A percentile compares a stretch with the other conserved stretches of the same genome.
Conservation (phyloP, 2,113 vertebrate species). For the Orycteropus afer region DNA sequence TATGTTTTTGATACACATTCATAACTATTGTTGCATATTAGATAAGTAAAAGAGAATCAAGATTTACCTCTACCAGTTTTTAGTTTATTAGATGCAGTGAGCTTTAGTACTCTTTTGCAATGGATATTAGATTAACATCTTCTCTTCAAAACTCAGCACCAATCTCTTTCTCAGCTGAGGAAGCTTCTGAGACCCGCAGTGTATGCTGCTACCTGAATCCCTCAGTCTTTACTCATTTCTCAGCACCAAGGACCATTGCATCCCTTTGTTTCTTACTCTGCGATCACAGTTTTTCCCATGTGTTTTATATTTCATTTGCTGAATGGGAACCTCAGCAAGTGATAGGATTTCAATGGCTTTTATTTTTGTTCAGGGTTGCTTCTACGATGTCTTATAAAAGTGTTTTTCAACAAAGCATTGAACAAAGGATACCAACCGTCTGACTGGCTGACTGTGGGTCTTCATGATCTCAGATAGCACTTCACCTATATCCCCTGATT, state of each 20-base stretch:
- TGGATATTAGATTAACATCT: background rate
- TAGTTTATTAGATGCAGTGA: background rate
- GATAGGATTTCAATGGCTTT: background rate
- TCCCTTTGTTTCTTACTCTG: background rate
- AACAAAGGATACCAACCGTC: background rate
- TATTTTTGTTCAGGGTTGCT: background rate
- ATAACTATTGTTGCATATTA: background rate
- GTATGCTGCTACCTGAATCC: rapidly evolving
- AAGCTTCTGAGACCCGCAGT: background rate
- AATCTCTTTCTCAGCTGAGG: background rate
- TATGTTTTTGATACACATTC: constrained; percentile 13
- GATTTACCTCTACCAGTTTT: background rate
- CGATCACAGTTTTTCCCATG: background rate
- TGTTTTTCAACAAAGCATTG: background rate
- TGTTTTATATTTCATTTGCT: background rate
- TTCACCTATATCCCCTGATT: background rate
- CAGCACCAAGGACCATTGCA: background rate
- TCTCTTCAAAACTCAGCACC: background rate
- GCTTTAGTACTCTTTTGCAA: constrained; percentile 17
- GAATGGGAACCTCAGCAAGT: background rate
- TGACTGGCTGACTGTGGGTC: background rate
- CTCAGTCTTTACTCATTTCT: too few species aligned
- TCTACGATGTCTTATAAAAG: background rate
- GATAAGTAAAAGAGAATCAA: constrained; percentile 23
- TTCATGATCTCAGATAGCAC: background rate